phyloP scores from a whole-genome alignment of 1,140 invertebrate genomes.

The Zaprionus gabonicus region DNA sequence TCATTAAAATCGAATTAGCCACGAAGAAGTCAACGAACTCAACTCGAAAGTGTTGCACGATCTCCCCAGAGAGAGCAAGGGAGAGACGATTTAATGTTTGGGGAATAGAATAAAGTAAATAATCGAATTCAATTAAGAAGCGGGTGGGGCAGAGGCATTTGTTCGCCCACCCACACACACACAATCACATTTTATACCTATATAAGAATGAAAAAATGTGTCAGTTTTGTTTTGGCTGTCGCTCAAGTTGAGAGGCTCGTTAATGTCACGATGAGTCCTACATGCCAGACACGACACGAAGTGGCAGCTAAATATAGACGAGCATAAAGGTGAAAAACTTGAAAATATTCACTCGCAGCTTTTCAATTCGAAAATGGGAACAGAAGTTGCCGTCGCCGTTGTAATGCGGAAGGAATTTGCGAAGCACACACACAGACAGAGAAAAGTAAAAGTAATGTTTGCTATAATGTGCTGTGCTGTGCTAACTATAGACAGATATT shows the following conservation, averaged over 20 bases:
- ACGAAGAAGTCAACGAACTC: conserved; percentile 62
- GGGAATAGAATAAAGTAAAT: conserved; percentile 28
- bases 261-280: conserved; percentile 61
- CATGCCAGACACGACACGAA: conserved; percentile 11
- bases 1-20: conserved; percentile 65
- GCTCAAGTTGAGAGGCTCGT: conserved; percentile 68
- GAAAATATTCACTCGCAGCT: conserved; percentile 13
- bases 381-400: not conserved
- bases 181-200: not conserved
- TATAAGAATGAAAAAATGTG: conserved; percentile 43
- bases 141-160: conserved; percentile 12
- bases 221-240: conserved; percentile 58
- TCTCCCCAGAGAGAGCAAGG: not conserved
- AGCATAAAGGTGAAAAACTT: conserved; percentile 25
- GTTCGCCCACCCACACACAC: conserved; percentile 9
- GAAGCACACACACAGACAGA: conserved; percentile 8
- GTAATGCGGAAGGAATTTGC: conserved; percentile 69
- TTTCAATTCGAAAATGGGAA: conserved; percentile 6
- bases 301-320: conserved; percentile 33
- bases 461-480: conserved; percentile 15
- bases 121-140: conserved; percentile 47
- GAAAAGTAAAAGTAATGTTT: conserved; percentile 62
- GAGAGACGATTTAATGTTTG: conserved; percentile 17
- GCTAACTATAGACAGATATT: conserved; percentile 62
- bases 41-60: conserved; percentile 24